phyloP scores from a whole-genome alignment of 2,113 vertebrate genomes.

The Picathartes gymnocephalus region DNA sequence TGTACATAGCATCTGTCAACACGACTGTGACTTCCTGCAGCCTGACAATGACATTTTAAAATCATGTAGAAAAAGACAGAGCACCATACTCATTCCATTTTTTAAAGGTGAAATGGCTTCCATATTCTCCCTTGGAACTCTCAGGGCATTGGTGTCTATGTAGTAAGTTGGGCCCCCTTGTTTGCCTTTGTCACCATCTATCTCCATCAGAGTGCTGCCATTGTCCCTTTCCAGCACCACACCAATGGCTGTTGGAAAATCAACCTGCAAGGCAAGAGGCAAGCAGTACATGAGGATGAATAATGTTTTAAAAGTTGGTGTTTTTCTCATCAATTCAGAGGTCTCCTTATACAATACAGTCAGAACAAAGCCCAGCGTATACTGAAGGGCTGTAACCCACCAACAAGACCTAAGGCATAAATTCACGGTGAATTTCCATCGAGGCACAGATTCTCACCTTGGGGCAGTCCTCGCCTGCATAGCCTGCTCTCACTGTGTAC shows the following conservation, averaged over 20 bases:
- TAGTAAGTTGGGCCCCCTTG: slow-evolving; percentile 91
- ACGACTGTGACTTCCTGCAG: not conserved
- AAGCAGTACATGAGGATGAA: not conserved
- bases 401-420: not conserved
- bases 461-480: slow-evolving; percentile 97
- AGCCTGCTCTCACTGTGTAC: slow-evolving; percentile 95
- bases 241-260: slow-evolving; percentile 97
- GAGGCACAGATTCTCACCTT: slow-evolving; percentile 78
- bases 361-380: not conserved
- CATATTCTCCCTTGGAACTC: slow-evolving; percentile 94
- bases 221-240: slow-evolving; percentile 93
- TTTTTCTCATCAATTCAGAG: not conserved
- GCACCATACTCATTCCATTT: slow-evolving; percentile 94
- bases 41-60: not conserved
- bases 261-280: slow-evolving; percentile 78
- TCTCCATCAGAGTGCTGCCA: slow-evolving; percentile 93
- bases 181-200: slow-evolving; percentile 93
- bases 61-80: not conserved
- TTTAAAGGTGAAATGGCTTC: slow-evolving; percentile 97
- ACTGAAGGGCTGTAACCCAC: fast-evolving
- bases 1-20: not conserved
- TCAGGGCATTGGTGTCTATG: slow-evolving; percentile 95
- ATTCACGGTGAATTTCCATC: not conserved
- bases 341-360: not conserved
- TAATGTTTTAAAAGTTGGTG: not conserved